Evolutionary conservation across 2,113 vertebrate genomes (phyloP).

Genomic region (Campylomormyrus numenius): DNA sequence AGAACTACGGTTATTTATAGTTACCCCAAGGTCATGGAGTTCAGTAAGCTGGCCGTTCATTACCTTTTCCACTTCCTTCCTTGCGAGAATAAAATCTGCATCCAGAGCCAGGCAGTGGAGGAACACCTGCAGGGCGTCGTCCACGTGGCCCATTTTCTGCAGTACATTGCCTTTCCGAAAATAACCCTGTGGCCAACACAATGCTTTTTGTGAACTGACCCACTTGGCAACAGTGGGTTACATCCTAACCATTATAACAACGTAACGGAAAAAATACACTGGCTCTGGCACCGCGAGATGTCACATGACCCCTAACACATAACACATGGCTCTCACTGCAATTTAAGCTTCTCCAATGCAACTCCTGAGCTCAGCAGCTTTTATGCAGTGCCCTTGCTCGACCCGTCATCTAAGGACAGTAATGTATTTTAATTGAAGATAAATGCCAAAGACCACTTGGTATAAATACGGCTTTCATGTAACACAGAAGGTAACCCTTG

Average conservation of each 20-base stretch:
- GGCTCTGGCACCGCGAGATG: background rate
- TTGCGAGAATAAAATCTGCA: constrained; percentile 79
- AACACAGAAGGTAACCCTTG: background rate
- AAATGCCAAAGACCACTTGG: background rate
- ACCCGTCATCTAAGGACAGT: background rate
- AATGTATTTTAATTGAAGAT: background rate
- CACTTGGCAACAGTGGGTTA: background rate
- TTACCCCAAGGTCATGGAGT: background rate
- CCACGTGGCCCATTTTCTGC: constrained; percentile 73
- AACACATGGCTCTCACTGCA: background rate
- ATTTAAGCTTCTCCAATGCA: background rate
- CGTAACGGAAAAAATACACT: background rate
- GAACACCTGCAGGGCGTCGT: constrained; percentile 81
- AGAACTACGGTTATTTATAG: background rate
- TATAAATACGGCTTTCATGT: background rate
- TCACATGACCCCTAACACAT: background rate
- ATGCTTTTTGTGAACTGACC: background rate
- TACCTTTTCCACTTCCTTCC: constrained; percentile 80
- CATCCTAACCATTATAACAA: background rate
- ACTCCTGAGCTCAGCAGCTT: background rate
- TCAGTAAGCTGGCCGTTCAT: constrained; percentile 8
- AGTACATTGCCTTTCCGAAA: constrained; percentile 81
- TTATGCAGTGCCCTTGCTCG: background rate
- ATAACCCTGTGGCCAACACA: constrained; percentile 60
- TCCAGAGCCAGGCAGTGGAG: constrained; percentile 83